Conservation (phyloP, 1,140 invertebrate species). For the Pectinophora gossypiella region DNA sequence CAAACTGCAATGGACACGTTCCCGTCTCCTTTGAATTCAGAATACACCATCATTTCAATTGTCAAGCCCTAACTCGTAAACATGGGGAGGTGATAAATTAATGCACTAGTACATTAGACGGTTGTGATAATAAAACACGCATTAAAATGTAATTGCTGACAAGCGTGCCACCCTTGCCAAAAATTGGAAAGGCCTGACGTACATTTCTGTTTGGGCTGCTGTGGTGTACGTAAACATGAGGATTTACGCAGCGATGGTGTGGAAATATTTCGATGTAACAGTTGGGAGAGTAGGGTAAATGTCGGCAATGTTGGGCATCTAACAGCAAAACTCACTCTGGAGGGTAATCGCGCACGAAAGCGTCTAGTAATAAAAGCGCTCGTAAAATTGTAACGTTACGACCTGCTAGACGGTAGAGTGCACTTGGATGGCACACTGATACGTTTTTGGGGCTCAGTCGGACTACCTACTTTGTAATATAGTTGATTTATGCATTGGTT, state of each 20-base stretch:
- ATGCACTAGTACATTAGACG: conserved; percentile 68
- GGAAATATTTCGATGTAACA: conserved; percentile 14
- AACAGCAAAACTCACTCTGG: conserved; percentile 72
- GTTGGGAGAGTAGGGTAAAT: conserved; percentile 25
- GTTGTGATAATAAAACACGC: conserved; percentile 69
- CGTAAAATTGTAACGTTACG: conserved; percentile 72
- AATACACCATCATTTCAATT: conserved; percentile 66
- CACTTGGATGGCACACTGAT: conserved; percentile 64
- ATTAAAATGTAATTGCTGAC: conserved; percentile 70
- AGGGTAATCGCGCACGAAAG: conserved; percentile 72
- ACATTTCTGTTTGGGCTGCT: neutral
- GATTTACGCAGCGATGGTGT: conserved; percentile 17
- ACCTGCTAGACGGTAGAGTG: conserved; percentile 61
- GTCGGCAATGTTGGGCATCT: conserved; percentile 42
- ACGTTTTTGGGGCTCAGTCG: conserved; percentile 50
- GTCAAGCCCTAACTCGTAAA: conserved; percentile 61
- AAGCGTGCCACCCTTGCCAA: conserved; percentile 20
- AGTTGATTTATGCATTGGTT: conserved; percentile 50
- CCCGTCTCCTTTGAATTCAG: conserved; percentile 40
- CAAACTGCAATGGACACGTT: conserved; percentile 22
- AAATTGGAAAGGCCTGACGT: neutral
- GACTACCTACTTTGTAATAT: conserved; percentile 21
- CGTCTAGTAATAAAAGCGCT: conserved; percentile 71
- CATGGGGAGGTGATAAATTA: conserved; percentile 66
- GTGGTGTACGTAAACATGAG: neutral